Base-by-base conservation (phyloP, 2,113 vertebrate genomes). In the Piliocolobus tephrosceles region DNA sequence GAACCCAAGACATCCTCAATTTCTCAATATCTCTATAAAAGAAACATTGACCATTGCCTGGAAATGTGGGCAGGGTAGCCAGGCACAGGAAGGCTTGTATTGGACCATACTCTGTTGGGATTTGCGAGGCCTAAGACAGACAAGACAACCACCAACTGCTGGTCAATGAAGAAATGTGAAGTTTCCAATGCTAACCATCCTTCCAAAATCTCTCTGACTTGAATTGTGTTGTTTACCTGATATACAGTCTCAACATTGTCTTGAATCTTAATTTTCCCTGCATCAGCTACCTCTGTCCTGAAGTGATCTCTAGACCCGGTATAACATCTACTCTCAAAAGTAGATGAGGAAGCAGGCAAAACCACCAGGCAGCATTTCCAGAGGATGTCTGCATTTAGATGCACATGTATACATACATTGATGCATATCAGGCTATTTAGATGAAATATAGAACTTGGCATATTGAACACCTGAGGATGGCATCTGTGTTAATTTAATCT, bases 221-320 rank as follows among this genome's bases (percentile, higher is more conserved):
- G 17, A 95, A 82, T 76, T 88, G 76, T 64, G 30, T 57, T 83
- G 30, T 55, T 81, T 92, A 55, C 78, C 27, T 92, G 84, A 92
- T 75, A 66, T 75, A 22, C 23, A 57, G 64, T 88, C 38, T 88
- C 55, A 66, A 17, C 30, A 27, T 72, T 86, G n/a, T 73, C 27
- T 92, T 81, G 82, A 95, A 88, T 66, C 17, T 73, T 52, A 55
- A 75, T 82, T 82, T 68, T 82, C 55, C 81, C 45, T 66, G 27
- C 52, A 20, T 52, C 57, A 68, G 13, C 55, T 95, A 64, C 43
- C n/a, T 88, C n/a, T 76, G 55, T 9, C 32, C 55, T 82, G 76
- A 52, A 50, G 30, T 86, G 22, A 76, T 76, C 76, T 92, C 16
- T 82, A 57, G 68, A 57, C 13, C 23, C 76, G 38, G 38, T 64